Evolutionary conservation across 2,888 invertebrate species (phyloP).

Genomic region (Poecilobothrus nobilitatus): DNA sequence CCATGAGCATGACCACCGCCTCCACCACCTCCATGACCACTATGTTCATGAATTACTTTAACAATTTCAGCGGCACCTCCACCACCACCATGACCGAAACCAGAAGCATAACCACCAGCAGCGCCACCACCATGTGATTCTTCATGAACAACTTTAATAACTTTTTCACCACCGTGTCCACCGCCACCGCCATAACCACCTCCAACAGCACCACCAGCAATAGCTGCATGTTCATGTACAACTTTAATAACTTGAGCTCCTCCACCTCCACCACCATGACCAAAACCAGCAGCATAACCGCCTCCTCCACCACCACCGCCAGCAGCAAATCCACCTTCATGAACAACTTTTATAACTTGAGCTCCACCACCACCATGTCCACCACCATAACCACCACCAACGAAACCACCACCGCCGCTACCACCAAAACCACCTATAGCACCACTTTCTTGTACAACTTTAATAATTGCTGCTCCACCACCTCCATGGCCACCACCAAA

Average conservation of each 20-base stretch:
- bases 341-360: neutral
- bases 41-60: constrained; percentile 7
- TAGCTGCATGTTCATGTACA: neutral
- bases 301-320: neutral
- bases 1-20: neutral
- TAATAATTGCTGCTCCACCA: neutral
- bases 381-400: neutral
- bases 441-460: neutral
- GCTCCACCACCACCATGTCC: neutral
- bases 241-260: constrained; percentile 3
- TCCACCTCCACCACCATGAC: neutral
- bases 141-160: constrained; percentile 10
- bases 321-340: constrained; percentile 3
- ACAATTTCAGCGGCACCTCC: neutral
- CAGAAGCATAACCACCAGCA: neutral
- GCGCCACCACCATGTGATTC: neutral
- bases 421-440: neutral
- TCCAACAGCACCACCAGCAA: neutral
- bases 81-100: neutral
- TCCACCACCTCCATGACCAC: neutral
- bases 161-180: neutral
- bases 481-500: neutral
- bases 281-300: neutral
- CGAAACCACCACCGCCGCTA: neutral
- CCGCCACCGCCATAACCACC: neutral